Evolutionary conservation across 1,140 invertebrate genomes (phyloP).

Genomic region (Cotesia typhae): DNA sequence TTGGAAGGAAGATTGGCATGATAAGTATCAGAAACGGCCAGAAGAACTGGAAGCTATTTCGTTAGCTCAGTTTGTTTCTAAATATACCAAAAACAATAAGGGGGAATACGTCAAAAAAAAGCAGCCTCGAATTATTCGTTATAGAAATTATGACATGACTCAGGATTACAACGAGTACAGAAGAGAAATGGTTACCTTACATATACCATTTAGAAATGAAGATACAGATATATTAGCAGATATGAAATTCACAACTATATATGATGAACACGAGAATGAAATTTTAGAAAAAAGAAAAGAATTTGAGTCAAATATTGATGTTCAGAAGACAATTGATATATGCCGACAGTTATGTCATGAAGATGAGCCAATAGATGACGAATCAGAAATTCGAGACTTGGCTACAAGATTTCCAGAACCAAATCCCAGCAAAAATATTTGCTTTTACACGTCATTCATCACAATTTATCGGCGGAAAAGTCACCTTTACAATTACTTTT

Average conservation of each 20-base stretch:
- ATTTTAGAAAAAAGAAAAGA: slow-evolving; percentile 46
- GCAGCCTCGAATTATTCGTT: slow-evolving; percentile 47
- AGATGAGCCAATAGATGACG: neutral
- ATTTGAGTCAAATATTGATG: slow-evolving; percentile 47
- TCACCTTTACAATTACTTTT: no score
- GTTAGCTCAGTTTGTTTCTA: neutral
- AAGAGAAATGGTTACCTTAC: slow-evolving; percentile 50
- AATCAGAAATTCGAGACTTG: no score
- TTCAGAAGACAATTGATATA: slow-evolving; percentile 45
- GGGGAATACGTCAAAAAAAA: neutral
- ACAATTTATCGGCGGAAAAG: no score
- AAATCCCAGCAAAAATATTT: no score
- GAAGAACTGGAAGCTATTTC: neutral
- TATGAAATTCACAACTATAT: slow-evolving; percentile 46
- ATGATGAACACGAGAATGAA: slow-evolving; percentile 42
- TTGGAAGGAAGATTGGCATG: neutral
- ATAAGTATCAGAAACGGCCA: neutral
- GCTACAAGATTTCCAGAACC: no score
- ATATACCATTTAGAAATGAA: slow-evolving; percentile 52
- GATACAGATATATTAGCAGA: slow-evolving; percentile 44
- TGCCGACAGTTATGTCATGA: neutral
- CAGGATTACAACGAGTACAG: slow-evolving; percentile 47
- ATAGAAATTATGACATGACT: slow-evolving; percentile 51
- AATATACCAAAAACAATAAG: neutral
- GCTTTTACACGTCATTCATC: no score